Conservation (phyloP, 2,113 vertebrate genomes). For the Hystrix brachyura region DNA sequence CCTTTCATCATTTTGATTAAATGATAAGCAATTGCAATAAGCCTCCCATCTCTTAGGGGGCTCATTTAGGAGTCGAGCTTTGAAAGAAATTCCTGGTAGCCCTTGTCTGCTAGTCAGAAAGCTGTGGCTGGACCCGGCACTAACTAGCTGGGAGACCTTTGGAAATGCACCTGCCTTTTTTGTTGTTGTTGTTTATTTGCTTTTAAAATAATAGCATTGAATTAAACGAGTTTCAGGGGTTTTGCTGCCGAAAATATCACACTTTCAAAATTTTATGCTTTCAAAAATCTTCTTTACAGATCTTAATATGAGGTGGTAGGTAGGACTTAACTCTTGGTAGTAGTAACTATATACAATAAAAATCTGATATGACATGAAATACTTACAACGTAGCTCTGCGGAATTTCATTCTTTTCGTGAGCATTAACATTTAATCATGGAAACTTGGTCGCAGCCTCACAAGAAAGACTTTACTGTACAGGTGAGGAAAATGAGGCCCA, state of each 20-base stretch:
- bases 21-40: neutral
- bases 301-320: neutral
- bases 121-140: neutral
- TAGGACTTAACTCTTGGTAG: neutral
- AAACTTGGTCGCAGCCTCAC: neutral
- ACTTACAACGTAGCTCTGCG: neutral
- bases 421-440: neutral
- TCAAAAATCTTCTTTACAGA: neutral
- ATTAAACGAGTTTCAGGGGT: neutral
- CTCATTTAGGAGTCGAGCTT: neutral
- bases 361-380: neutral
- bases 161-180: neutral
- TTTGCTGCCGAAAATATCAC: neutral
- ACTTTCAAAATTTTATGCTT: neutral
- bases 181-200: neutral
- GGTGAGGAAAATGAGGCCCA: neutral
- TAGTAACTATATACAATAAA: neutral
- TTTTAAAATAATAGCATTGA: neutral
- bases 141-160: neutral
- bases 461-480: neutral
- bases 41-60: neutral
- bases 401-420: neutral
- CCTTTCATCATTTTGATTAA: neutral
- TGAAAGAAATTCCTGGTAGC: neutral
- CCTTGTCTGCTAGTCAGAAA: neutral